These are phyloP conservation scores for Petrocephalus zakoni DNA, from an alignment of 2,113 vertebrate genomes.

Conservation along the genomic window DNA sequence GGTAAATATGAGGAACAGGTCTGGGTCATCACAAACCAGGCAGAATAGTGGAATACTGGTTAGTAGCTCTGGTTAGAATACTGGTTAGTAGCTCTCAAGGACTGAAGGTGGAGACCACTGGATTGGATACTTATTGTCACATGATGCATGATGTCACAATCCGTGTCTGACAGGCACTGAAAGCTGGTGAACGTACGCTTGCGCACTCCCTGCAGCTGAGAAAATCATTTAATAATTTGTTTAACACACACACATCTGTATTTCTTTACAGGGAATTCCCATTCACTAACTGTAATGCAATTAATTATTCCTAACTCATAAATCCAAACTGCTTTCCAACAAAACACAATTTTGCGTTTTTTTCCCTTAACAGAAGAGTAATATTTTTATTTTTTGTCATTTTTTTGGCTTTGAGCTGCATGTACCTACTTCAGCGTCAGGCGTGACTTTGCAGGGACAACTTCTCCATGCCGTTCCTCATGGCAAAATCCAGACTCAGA, in stretches of 20 bases:
- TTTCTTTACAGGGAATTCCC: background rate
- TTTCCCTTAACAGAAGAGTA: background rate
- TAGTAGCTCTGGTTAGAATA: no score
- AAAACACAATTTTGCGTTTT: background rate
- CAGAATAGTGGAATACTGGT: no score
- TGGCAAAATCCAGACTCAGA: constrained; percentile 9
- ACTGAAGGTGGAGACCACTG: no score
- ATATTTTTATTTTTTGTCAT: background rate
- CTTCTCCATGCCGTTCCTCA: background rate
- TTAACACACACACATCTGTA: background rate
- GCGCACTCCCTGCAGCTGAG: background rate
- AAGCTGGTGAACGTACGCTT: background rate
- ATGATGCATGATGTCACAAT: background rate
- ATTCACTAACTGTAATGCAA: background rate
- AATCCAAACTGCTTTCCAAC: background rate
- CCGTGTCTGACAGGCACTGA: background rate
- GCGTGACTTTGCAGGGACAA: background rate
- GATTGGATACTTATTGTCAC: background rate
- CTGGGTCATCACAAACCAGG: no score
- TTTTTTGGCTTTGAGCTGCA: background rate
- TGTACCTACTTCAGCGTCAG: background rate
- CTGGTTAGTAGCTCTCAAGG: no score
- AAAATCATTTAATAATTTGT: background rate
- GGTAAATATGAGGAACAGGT: no score
- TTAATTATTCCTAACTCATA: background rate